Evolutionary conservation across 1,140 invertebrate genomes (phyloP), one percentile per base, ranked within the genome.

Genomic region (Harpegnathos saltator): DNA sequence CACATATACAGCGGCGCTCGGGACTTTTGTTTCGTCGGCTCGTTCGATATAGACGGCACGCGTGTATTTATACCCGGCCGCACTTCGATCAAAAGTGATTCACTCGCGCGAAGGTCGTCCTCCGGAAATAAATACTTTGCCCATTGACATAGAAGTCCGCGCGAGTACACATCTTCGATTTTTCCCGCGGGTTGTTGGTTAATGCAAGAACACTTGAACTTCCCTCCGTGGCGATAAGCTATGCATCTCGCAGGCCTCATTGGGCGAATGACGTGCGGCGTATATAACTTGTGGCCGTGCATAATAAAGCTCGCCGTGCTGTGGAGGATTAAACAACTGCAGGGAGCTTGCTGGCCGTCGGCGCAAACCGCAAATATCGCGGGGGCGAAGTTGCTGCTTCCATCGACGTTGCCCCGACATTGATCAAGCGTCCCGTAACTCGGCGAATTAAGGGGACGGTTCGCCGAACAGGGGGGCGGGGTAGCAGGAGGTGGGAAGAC

Each of bases 51-150:
- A 44, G 17, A 56, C 19, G 33, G 15, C 22, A 56, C 17, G 29
- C 24, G 50, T 56, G 15, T 54, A 66, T 78, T 68, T 78, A 78
- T 78, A 68, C 0, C 12, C 17, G 44, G 2, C 1, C 48, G 48
- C 14, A 15, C 15, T 72, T 72, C 80, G 71, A 86, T 86, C 48
- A 83, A 22, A 19, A 71, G 61, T 87, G 72, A 87, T 71, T 87
- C 77, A 86, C 50, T 77, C 74, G 65, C 63, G 58, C 52, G 44
- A 54, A 78, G 80, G 85, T 82, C 62, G 44, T 58, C 66, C 84
- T 63, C 54, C 56, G 61, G 61, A 56, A 86, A 71, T 62, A 80
- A n/a, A n/a, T n/a, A n/a, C n/a, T 26, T 24, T 52, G 69, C 22
- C 9, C 29, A 77, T 62, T 38, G 65, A 81, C 66, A 15, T 81